Percentiles rank a stretch among this genome's conserved stretches.
Evolutionary conservation across 2,888 invertebrate genomes (phyloP).

Genomic region (Sabatieria punctata): DNA sequence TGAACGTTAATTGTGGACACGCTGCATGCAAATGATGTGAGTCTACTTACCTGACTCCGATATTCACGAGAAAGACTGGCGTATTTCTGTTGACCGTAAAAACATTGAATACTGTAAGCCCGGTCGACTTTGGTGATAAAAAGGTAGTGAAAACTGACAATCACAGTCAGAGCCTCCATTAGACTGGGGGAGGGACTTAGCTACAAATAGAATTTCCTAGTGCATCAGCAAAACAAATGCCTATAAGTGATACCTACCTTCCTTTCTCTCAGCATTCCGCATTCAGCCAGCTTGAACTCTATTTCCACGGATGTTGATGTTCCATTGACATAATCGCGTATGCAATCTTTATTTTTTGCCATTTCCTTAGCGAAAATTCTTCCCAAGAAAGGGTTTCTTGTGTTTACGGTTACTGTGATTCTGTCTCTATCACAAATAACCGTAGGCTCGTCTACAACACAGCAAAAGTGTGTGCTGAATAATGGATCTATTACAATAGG

Average conservation of each 20-base stretch:
- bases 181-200: background rate
- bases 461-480: too few relatives aligned
- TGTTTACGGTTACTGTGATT: background rate
- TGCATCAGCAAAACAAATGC: background rate
- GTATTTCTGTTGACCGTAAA: too few relatives aligned
- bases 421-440: background rate
- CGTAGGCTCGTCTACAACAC: background rate
- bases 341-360: background rate
- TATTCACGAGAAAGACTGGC: too few relatives aligned
- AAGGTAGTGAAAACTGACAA: background rate
- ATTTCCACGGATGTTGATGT: background rate
- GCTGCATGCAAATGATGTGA: too few relatives aligned
- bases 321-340: background rate
- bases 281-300: background rate
- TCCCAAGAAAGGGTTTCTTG: background rate
- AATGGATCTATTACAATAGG: too few relatives aligned
- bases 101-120: background rate
- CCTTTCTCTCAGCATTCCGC: background rate
- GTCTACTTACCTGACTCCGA: too few relatives aligned
- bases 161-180: background rate
- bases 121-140: background rate
- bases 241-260: background rate
- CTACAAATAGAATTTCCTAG: background rate
- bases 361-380: background rate
- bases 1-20: too few relatives aligned